These are phyloP conservation scores for Notolepis coatsorum DNA, from an alignment of 2,797 vertebrate species.

Conservation along the genomic window DNA sequence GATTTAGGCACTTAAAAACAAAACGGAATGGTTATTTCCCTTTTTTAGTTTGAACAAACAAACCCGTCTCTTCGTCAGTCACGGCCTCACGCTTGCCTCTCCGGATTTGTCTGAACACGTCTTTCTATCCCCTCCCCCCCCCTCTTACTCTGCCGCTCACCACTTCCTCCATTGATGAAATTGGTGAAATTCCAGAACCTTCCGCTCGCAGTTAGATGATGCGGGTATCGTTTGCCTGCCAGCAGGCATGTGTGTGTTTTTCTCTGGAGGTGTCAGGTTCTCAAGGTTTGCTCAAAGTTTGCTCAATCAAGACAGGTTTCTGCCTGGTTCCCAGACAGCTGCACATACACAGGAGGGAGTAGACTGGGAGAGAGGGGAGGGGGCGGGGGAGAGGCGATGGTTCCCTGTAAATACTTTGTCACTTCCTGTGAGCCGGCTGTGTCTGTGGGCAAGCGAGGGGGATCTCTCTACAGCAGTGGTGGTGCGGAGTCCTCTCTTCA, in stretches of 20 bases:
- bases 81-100: conserved; percentile 37
- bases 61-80: conserved; percentile 28
- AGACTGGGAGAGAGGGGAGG: conserved; percentile 6
- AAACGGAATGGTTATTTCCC: conserved; percentile 16
- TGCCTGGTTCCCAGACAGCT: conserved; percentile 49
- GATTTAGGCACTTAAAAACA: background rate
- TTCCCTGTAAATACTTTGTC: background rate
- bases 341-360: background rate
- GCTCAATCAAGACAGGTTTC: conserved; percentile 64
- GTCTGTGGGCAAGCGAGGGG: conserved; percentile 3
- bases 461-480: conserved; percentile 14
- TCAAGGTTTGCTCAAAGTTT: no score
- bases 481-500: conserved; percentile 34
- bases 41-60: conserved; percentile 9
- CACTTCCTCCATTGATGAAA: conserved; percentile 66
- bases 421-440: conserved; percentile 37
- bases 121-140: background rate
- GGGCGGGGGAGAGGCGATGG: conserved; percentile 12
- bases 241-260: conserved; percentile 56
- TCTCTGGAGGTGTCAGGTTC: conserved; percentile 62
- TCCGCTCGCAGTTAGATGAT: conserved; percentile 54
- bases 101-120: conserved; percentile 65
- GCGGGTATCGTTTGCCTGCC: conserved; percentile 61
- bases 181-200: conserved; percentile 73
- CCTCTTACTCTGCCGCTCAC: conserved; percentile 36